A percentile compares a stretch with the other conserved stretches of the same genome.
These are phyloP conservation scores for Cremastobaeus sp. DNA, from an alignment of 2,888 invertebrate species.

Conservation along the genomic window DNA sequence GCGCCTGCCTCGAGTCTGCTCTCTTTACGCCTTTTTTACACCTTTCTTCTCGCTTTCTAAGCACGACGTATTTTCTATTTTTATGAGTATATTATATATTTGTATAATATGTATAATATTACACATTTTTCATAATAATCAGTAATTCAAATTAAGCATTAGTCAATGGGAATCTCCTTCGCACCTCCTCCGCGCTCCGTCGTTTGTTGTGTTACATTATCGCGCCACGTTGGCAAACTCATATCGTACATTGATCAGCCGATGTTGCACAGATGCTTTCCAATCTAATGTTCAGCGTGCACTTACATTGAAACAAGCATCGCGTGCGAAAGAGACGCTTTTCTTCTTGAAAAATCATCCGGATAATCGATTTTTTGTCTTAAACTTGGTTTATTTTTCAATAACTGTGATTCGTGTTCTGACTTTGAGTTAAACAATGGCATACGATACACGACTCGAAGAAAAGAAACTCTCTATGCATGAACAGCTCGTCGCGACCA, in stretches of 20 bases:
- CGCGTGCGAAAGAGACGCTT: constrained; percentile 44
- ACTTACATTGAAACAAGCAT: constrained; percentile 63
- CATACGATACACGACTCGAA: constrained; percentile 22
- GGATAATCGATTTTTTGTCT: constrained; percentile 9
- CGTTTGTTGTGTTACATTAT: constrained; percentile 72
- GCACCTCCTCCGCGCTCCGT: constrained; percentile 62
- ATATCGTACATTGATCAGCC: too few species aligned
- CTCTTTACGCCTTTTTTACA: constrained; percentile 30
- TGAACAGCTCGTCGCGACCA: constrained; percentile 60
- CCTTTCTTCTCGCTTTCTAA: constrained; percentile 25
- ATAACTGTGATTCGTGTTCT: constrained; percentile 15
- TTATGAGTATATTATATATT: constrained; percentile 57
- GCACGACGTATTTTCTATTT: constrained; percentile 42
- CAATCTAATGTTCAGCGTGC: too few species aligned
- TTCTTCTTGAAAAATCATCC: constrained; percentile 38
- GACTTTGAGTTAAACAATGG: constrained; percentile 18
- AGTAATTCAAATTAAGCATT: constrained; percentile 65
- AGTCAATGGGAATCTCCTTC: constrained; percentile 64
- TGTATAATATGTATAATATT: constrained; percentile 61
- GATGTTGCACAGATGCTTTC: too few species aligned
- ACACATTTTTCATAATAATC: constrained; percentile 59
- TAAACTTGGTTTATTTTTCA: constrained; percentile 1
- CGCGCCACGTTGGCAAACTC: too few species aligned
- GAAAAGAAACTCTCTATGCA: constrained; percentile 34
- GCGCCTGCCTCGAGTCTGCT: background rate